Percentiles rank a stretch among this genome's conserved stretches.
phyloP scores from a whole-genome alignment of 2,113 vertebrate species.

The Lontra canadensis region DNA sequence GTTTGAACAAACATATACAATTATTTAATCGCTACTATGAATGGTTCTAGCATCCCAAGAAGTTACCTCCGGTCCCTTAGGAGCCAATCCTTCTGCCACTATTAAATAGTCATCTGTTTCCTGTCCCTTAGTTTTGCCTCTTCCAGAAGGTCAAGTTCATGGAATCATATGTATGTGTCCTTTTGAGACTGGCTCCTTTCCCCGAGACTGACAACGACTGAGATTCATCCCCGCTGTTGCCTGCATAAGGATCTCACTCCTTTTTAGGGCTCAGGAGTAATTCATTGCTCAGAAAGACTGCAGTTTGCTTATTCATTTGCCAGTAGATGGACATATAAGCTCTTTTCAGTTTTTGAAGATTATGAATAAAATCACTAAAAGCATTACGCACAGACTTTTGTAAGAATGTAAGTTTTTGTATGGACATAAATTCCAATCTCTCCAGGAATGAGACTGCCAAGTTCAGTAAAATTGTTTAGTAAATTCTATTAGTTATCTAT shows the following conservation, averaged over 20 bases:
- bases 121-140: not conserved
- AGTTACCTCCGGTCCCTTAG: not conserved
- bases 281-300: not conserved
- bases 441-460: not conserved
- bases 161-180: not conserved
- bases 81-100: not conserved
- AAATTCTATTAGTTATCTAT: not conserved
- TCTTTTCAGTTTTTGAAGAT: not conserved
- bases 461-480: not conserved
- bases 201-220: not conserved
- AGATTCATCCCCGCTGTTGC: not conserved
- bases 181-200: not conserved
- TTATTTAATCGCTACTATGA: not conserved
- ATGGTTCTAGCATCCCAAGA: not conserved
- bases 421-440: not conserved
- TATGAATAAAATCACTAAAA: constrained; percentile 11
- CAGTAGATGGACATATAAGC: not conserved
- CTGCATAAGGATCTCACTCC: not conserved
- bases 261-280: not conserved
- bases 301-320: not conserved
- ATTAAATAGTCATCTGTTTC: not conserved
- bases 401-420: not conserved
- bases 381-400: not conserved
- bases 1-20: not conserved
- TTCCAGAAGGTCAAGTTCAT: not conserved